These are phyloP conservation scores for Mesocricetus auratus DNA, from an alignment of 2,113 vertebrate genomes.

Conservation along the genomic window DNA sequence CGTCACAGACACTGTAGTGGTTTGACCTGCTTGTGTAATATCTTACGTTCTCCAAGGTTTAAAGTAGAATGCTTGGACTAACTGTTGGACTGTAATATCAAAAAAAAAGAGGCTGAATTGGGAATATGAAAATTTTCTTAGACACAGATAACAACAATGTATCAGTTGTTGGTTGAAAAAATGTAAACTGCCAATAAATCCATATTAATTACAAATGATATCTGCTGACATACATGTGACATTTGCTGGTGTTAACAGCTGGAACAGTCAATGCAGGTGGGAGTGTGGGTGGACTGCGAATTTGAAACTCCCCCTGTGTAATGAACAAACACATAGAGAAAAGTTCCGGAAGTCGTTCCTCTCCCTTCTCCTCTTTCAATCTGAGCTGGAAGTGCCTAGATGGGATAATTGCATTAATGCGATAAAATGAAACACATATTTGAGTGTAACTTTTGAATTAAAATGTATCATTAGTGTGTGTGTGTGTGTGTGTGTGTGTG, in stretches of 20 bases:
- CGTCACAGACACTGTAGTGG: not conserved
- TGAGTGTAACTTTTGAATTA: not conserved
- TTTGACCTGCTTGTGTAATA: not conserved
- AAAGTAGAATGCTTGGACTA: not conserved
- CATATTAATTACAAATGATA: not conserved
- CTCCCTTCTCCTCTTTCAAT: not conserved
- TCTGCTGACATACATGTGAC: not conserved
- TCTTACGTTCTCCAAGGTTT: not conserved
- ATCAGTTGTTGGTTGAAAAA: not conserved
- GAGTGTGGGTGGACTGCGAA: not conserved
- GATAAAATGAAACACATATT: slow-evolving; percentile 22
- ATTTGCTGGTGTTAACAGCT: not conserved
- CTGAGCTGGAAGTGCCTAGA: not conserved
- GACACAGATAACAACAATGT: not conserved
- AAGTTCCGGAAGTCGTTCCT: not conserved
- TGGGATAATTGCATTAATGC: not conserved
- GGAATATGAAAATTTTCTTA: not conserved
- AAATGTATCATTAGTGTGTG: not conserved
- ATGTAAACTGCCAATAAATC: not conserved
- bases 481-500: no score
- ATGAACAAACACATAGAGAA: not conserved
- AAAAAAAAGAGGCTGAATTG: slow-evolving; percentile 8
- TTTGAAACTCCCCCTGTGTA: not conserved
- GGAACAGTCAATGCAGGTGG: accelerated
- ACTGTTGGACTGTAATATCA: not conserved